phyloP scores from a whole-genome alignment of 23 tunicate species.

The Halocynthia aurantium region DNA sequence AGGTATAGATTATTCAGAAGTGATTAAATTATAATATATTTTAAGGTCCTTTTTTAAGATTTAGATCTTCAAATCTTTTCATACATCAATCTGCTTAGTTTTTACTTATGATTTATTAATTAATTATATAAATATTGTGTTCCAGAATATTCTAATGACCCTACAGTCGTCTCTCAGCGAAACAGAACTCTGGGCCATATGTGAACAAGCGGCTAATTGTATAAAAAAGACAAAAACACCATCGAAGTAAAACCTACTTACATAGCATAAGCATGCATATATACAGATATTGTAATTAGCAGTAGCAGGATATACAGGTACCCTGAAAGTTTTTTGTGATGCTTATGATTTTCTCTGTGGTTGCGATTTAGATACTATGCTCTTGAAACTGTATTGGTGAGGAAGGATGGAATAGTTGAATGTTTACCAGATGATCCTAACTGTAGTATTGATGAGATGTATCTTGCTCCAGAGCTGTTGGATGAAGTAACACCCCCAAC shows the following conservation, averaged over 20 bases:
- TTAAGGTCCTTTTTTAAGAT: too few relatives aligned
- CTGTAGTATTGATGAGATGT: constrained; percentile 39
- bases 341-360: background rate
- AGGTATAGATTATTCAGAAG: too few relatives aligned
- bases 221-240: constrained; percentile 4
- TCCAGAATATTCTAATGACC: constrained; percentile 33
- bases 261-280: too few relatives aligned
- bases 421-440: constrained; percentile 12
- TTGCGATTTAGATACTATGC: constrained; percentile 28
- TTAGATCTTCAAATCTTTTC: too few relatives aligned
- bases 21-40: too few relatives aligned
- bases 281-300: too few relatives aligned
- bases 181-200: constrained; percentile 78
- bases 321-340: background rate
- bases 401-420: constrained; percentile 59
- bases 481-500: background rate
- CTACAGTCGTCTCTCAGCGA: constrained; percentile 59
- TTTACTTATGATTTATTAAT: too few relatives aligned
- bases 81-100: too few relatives aligned
- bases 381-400: constrained; percentile 34
- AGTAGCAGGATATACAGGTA: background rate
- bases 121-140: background rate
- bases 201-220: constrained; percentile 58
- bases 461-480: constrained; percentile 58
- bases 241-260: too few relatives aligned